Evolutionary conservation across 64 coral and sea anemone genomes (phyloP).

Genomic region (Actinia equina): DNA sequence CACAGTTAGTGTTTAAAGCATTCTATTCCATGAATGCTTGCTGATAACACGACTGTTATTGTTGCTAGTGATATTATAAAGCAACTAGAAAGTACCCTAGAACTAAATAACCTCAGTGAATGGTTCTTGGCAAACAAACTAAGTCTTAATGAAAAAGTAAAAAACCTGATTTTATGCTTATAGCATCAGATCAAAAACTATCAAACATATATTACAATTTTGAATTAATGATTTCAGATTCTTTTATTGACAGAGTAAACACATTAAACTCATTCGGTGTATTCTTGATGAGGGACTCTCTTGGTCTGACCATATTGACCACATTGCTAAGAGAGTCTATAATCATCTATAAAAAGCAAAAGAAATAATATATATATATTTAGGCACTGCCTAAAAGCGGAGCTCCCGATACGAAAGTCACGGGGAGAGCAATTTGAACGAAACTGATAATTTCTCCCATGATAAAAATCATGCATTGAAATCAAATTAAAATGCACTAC

Average conservation of each 20-base stretch:
- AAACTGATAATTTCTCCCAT: too few species aligned
- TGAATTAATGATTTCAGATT: slow-evolving; percentile 3
- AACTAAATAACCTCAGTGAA: not conserved
- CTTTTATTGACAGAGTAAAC: slow-evolving; percentile 3
- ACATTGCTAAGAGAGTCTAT: not conserved
- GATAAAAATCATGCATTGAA: too few species aligned
- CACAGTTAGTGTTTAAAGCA: not conserved
- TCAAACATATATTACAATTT: not conserved
- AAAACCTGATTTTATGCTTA: not conserved
- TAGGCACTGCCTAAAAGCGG: too few species aligned
- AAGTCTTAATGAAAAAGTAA: not conserved
- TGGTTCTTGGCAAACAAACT: not conserved
- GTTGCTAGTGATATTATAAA: not conserved
- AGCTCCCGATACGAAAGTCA: too few species aligned
- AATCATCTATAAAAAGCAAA: not conserved
- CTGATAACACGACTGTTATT: not conserved
- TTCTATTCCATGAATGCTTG: not conserved
- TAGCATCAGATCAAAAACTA: not conserved
- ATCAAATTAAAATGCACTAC: too few species aligned
- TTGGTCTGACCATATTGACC: not conserved
- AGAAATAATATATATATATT: too few species aligned
- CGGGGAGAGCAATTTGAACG: too few species aligned
- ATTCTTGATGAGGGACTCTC: not conserved
- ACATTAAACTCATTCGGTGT: not conserved
- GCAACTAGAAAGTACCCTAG: not conserved